Evolutionary conservation across 2,113 vertebrate genomes (phyloP), one percentile per base, ranked within the genome.

Genomic region (Stercorarius parasiticus): DNA sequence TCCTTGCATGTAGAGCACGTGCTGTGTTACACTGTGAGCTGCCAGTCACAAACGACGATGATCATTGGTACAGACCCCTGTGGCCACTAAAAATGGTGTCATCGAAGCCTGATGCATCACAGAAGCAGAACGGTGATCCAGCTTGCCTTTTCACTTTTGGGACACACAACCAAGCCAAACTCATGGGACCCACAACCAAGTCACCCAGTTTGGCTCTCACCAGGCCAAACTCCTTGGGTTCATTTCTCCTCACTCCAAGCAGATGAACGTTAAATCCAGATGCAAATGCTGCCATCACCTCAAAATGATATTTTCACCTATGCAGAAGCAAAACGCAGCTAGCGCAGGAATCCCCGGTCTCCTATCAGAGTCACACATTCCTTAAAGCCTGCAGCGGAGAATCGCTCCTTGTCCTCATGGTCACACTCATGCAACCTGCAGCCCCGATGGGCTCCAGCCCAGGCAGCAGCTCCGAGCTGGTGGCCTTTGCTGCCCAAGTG

Each of bases 61-160:
- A 45, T 70, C 0, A 0, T 15, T 45, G 62, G 38, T 29, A 52
- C 9, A 49, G 15, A 65, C 5, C 17, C 1, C 0, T 11, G 27
- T 14, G 47, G 30, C 42, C 82, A 47, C 43, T 59, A 43, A 16
- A 49, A 82, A 53, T 40, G 38, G 30, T 34, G 42, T 80, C 38
- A 15, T 62, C 27, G 22, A 67, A 81, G 43, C 22, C 43, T 26
- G 30, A 15, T 49, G 36, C 34, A 38, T 32, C 45, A 49, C 21
- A 61, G 77, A 64, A n/a, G 7, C 49, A 87, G 59, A 72, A 38
- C 10, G 16, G 58, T 22, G 9, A 56, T 25, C 49, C 38, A 40
- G 11, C 4, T 43, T 1, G 1, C 26, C 34, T 62, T 29, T 88
- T 74, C 5, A 1, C 13, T 67, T 66, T 61, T 1, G 0, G 52